These are phyloP conservation scores for Germaria angustata DNA, from an alignment of 2,888 invertebrate genomes.

Conservation along the genomic window DNA sequence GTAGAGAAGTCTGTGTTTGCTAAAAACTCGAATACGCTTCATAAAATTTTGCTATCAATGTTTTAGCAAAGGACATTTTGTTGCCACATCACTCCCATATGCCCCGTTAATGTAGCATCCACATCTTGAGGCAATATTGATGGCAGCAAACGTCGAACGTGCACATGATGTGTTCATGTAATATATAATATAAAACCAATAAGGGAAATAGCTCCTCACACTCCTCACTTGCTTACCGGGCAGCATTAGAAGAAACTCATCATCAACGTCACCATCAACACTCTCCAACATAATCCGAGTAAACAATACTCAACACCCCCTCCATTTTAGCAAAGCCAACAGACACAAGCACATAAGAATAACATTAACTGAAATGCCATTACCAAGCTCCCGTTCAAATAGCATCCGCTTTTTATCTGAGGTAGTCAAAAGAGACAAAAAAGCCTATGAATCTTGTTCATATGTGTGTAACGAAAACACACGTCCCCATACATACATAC, in stretches of 20 bases:
- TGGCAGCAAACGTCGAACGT: constrained; percentile 71
- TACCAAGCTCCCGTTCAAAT: constrained; percentile 68
- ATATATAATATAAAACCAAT: constrained; percentile 79
- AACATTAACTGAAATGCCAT: constrained; percentile 63
- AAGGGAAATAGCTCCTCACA: constrained; percentile 79
- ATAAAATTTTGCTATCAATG: constrained; percentile 53
- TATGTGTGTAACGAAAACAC: constrained; percentile 26
- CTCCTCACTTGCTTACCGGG: constrained; percentile 76
- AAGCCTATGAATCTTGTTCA: constrained; percentile 73
- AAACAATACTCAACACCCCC: neutral
- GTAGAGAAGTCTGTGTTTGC: neutral
- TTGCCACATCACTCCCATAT: constrained; percentile 80
- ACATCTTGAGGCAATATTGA: constrained; percentile 73
- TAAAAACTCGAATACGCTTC: constrained; percentile 11
- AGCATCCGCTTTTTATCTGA: constrained; percentile 70
- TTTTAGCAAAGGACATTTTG: constrained; percentile 72
- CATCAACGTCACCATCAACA: neutral
- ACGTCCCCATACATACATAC: neutral
- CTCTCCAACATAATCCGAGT: neutral
- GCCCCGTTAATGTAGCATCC: constrained; percentile 76
- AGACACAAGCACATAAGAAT: neutral
- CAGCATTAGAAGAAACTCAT: constrained; percentile 48
- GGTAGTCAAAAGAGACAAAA: constrained; percentile 69
- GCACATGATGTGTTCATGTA: constrained; percentile 70
- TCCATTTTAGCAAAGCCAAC: neutral